Evolutionary conservation across 2,888 invertebrate species (phyloP).

Genomic region (Apotomis capreana): DNA sequence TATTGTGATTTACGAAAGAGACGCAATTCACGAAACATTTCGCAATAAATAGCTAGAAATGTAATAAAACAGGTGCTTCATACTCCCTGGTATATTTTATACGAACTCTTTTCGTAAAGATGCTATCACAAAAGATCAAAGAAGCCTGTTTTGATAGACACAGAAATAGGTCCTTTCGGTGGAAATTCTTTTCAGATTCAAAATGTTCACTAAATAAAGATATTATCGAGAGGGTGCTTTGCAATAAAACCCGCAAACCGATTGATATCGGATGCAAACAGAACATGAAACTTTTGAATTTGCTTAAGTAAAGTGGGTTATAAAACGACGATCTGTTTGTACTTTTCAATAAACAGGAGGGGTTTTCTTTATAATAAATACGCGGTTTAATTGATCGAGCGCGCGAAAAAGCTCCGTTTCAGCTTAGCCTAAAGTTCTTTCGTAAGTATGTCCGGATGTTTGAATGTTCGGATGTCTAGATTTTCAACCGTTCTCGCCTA

Average conservation of each 20-base stretch:
- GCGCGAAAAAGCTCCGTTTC: too few relatives aligned
- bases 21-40: conserved; percentile 34
- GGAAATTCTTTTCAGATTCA: conserved; percentile 56
- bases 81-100: conserved; percentile 49
- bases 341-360: not conserved
- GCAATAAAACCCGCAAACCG: conserved; percentile 25
- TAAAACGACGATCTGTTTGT: conserved; percentile 7
- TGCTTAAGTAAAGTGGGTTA: conserved; percentile 25
- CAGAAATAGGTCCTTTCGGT: conserved; percentile 62
- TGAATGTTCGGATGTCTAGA: too few relatives aligned
- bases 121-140: conserved; percentile 62
- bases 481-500: too few relatives aligned
- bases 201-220: conserved; percentile 42
- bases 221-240: conserved; percentile 36
- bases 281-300: conserved; percentile 26
- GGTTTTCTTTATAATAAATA: not conserved
- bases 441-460: too few relatives aligned
- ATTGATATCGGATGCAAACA: conserved; percentile 33
- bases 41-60: conserved; percentile 40
- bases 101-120: conserved; percentile 50
- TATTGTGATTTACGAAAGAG: conserved; percentile 16
- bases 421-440: too few relatives aligned
- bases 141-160: conserved; percentile 60
- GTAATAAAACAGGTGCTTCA: conserved; percentile 55
- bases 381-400: too few relatives aligned